A percentile compares a stretch with the other conserved stretches of the same genome.
phyloP scores from a whole-genome alignment of 2,888 invertebrate genomes.

The Resseliella maxima region DNA sequence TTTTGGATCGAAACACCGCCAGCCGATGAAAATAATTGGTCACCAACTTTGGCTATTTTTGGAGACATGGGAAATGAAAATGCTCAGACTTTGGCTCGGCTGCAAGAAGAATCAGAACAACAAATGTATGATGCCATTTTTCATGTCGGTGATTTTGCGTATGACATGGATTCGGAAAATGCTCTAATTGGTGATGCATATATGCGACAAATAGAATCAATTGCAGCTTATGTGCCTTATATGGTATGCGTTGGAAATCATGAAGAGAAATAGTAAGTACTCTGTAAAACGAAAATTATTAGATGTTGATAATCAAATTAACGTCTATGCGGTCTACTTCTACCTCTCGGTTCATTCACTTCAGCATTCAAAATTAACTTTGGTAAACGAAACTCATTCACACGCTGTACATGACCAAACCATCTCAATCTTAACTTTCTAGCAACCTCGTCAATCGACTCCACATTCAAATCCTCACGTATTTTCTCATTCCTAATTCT shows the following conservation, averaged over 20 bases:
- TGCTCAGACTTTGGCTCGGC: slow-evolving; percentile 22
- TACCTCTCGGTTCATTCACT: no score
- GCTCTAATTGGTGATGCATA: neutral
- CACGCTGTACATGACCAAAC: no score
- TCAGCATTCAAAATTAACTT: no score
- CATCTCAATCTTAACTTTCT: no score
- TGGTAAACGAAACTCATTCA: no score
- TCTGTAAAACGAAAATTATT: no score
- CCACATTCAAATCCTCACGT: no score
- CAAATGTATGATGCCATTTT: slow-evolving; percentile 27
- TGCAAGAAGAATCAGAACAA: neutral
- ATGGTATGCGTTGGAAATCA: slow-evolving; percentile 54
- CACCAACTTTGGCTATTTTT: slow-evolving; percentile 18
- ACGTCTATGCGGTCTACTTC: no score
- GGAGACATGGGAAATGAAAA: slow-evolving; percentile 42
- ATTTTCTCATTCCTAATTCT: no score
- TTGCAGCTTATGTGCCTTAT: slow-evolving; percentile 6
- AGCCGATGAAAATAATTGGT: slow-evolving; percentile 1
- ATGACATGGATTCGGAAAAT: slow-evolving; percentile 50
- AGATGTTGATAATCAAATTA: neutral
- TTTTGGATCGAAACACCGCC: slow-evolving; percentile 36
- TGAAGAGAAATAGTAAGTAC: slow-evolving; percentile 42
- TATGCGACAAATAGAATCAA: slow-evolving; percentile 25
- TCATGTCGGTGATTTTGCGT: slow-evolving; percentile 47
- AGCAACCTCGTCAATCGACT: no score